Conservation (phyloP, 2,113 vertebrate genomes). For the Anolis sagrei region DNA sequence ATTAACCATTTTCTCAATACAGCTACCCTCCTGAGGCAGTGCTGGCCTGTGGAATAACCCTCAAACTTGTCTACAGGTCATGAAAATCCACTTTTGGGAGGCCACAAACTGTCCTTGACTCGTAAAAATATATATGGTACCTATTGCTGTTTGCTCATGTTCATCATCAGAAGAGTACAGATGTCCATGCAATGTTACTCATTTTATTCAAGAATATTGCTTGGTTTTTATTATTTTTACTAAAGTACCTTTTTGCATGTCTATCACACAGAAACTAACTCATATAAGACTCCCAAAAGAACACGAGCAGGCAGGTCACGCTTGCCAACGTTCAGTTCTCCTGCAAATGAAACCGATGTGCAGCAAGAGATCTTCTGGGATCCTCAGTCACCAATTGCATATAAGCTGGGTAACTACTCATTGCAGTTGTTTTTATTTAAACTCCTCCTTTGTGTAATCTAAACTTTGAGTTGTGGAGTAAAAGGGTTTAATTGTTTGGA, state of each 20-base stretch:
- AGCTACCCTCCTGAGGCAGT: too few relatives aligned
- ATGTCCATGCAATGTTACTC: not conserved
- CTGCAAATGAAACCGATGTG: conserved; percentile 76
- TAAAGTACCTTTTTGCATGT: conserved; percentile 22
- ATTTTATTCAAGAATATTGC: not conserved
- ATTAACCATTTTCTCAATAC: not conserved
- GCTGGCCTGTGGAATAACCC: too few relatives aligned
- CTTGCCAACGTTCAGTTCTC: conserved; percentile 75
- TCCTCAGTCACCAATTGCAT: conserved; percentile 79
- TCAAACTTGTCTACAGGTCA: too few relatives aligned
- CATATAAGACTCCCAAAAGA: conserved; percentile 78
- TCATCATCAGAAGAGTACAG: not conserved
- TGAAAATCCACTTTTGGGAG: too few relatives aligned
- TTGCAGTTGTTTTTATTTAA: conserved; percentile 25
- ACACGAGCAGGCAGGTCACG: conserved; percentile 61
- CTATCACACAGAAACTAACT: conserved; percentile 64
- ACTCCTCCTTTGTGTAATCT: not conserved
- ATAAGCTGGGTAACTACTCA: conserved; percentile 74
- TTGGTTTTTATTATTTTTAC: not conserved
- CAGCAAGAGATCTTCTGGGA: conserved; percentile 86
- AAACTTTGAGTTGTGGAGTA: not conserved
- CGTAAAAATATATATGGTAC: too few relatives aligned
- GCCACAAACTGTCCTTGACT: too few relatives aligned
- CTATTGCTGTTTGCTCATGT: not conserved
- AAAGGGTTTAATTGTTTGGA: not conserved